phyloP scores from a whole-genome alignment of 2,113 vertebrate species.

The human (Homo sapiens) region DNA sequence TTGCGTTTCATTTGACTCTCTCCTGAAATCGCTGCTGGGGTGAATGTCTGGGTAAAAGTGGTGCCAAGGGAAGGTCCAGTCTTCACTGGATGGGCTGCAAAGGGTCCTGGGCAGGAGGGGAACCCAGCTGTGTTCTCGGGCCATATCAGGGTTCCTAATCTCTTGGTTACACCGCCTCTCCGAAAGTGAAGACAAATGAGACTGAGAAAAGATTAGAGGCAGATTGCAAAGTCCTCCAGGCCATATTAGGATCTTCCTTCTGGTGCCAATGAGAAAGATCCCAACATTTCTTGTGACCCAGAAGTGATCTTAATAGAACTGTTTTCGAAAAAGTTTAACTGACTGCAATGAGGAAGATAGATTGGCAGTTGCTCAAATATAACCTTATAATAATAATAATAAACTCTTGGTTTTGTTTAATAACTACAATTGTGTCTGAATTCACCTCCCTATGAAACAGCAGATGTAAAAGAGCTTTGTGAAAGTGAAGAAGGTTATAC shows the following conservation, averaged over 20 bases:
- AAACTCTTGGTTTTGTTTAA: constrained; percentile 74
- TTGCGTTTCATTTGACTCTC: fast-evolving
- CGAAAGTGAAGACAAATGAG: fast-evolving
- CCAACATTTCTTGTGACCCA: neutral
- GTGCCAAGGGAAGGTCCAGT: fast-evolving
- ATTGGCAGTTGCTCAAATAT: constrained; percentile 61
- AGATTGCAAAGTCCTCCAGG: fast-evolving
- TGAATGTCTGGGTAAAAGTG: fast-evolving
- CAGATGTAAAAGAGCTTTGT: constrained; percentile 64
- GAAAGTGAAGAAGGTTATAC: neutral
- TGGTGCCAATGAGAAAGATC: neutral
- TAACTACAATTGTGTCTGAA: constrained; percentile 70
- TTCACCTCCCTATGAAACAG: constrained; percentile 62
- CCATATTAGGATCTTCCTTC: neutral
- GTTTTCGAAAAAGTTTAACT: neutral
- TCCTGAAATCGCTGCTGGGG: neutral
- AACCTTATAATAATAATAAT: constrained; percentile 62
- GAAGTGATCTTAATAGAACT: neutral
- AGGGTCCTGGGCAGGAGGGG: no score
- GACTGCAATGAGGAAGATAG: constrained; percentile 15
- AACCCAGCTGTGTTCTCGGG: neutral
- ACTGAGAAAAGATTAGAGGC: neutral
- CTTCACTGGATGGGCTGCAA: neutral
- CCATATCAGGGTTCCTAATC: fast-evolving
- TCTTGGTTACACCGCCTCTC: no score